Base-by-base conservation (phyloP, 2,113 vertebrate genomes). In the Chlamydotis undulata region DNA sequence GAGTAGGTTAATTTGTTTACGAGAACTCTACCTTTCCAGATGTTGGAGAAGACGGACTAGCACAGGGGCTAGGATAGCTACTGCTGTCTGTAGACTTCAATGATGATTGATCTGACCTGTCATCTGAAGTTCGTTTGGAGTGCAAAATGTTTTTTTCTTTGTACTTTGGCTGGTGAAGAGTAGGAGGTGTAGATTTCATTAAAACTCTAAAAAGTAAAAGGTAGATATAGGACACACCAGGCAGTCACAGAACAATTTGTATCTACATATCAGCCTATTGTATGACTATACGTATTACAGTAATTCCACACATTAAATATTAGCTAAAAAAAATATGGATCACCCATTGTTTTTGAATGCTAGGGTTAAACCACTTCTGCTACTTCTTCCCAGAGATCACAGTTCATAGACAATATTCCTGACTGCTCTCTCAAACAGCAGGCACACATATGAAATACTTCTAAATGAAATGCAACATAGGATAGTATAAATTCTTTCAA, bases 1-100 rank as follows among this genome's bases (percentile, higher is more conserved):
- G 19, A 89, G 31, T 4, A 22, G 39, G 22, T 16, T 56, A 67
- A n/a, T 47, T n/a, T 59, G 8, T 60, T 93, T 71, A 73, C 0
- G 1, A 67, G n/a, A 80, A 90, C 69, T 71, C 37, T 98, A 99
- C 99, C 98, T 99, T 99, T 94, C 87, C 98, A 91, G 98, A 98
- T 28, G 96, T 55, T 24, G 97, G 94, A 67, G 98, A 97, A 56
- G 97, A 97, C 73, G 98, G 97, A 84, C 98, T 98, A 56, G 96
- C 96, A 96, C 98, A 98, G 5, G 98, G 98, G 77, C 98, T 98
- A 69, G 97, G 96, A 52, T 97, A 97, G 87, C 85, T 97, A 73
- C 86, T 96, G 78, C 94, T 98, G 59, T 98, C 98, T 70, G 98
- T 95, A 70, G 98, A 98, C 83, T 95, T 98, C 75, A 97, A 93